Evolutionary conservation across 1,140 invertebrate species (phyloP).

Genomic region (Brachystomella parvula): DNA sequence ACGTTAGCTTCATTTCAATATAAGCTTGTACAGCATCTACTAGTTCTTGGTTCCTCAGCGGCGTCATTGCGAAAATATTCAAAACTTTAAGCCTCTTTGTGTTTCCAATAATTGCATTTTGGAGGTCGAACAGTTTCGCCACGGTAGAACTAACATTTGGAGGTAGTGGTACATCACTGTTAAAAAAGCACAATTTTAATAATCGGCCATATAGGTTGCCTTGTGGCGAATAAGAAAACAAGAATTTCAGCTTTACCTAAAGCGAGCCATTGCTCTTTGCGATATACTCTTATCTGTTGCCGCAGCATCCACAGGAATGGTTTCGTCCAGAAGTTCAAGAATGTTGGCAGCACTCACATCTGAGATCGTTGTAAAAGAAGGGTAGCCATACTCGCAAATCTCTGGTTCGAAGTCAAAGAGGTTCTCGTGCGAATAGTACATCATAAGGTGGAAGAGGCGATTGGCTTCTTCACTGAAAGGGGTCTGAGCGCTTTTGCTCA

Average conservation of each 20-base stretch:
- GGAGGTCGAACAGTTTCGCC: background rate
- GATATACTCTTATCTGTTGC: slow-evolving; percentile 13
- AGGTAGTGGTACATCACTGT: background rate
- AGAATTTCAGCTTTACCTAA: slow-evolving; percentile 4
- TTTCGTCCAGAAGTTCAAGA: slow-evolving; percentile 19
- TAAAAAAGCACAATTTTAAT: background rate
- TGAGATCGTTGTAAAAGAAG: slow-evolving; percentile 14
- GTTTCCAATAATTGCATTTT: background rate
- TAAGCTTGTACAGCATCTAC: background rate
- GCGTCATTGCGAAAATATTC: background rate
- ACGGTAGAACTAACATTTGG: background rate
- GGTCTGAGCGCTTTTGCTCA: background rate
- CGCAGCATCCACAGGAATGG: slow-evolving; percentile 16
- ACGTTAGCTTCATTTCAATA: background rate
- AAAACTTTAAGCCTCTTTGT: background rate
- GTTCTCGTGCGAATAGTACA: slow-evolving; percentile 23
- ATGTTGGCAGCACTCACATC: slow-evolving; percentile 19
- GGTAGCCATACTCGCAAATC: background rate
- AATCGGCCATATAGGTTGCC: too few species aligned
- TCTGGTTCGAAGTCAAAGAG: slow-evolving; percentile 21
- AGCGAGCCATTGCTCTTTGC: slow-evolving; percentile 17
- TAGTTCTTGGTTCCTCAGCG: background rate
- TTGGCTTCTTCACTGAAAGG: background rate
- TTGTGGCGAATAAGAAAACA: too few species aligned
- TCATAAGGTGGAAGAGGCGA: slow-evolving; percentile 18